phyloP scores from a whole-genome alignment of 2,797 vertebrate genomes.

The Hypotaenidia okinawae region DNA sequence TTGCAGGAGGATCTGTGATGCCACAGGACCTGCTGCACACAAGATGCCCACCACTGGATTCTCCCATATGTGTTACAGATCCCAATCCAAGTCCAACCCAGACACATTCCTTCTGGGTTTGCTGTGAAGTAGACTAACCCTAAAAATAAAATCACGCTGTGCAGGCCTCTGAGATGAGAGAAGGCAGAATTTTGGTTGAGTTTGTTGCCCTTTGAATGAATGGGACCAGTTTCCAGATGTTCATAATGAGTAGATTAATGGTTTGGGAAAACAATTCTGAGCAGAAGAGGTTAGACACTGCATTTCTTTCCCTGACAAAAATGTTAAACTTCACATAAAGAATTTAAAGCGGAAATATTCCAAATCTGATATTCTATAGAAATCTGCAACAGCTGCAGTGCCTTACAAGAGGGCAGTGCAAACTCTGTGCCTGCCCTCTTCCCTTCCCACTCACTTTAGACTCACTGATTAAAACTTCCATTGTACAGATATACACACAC shows the following conservation, averaged over 20 bases:
- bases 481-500: background rate
- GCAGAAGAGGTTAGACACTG: background rate
- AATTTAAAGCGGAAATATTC: background rate
- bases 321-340: background rate
- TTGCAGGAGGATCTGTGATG: background rate
- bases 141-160: background rate
- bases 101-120: background rate
- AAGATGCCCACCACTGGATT: background rate
- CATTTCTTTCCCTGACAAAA: background rate
- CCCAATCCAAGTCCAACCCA: background rate
- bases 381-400: background rate
- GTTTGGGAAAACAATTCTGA: background rate
- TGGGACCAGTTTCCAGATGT: background rate
- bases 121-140: background rate
- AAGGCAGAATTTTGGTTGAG: background rate
- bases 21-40: background rate
- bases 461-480: background rate
- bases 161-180: background rate
- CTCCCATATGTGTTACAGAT: background rate
- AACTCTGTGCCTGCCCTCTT: background rate
- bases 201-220: background rate
- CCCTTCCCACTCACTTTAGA: background rate
- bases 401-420: background rate
- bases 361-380: background rate
- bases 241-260: background rate